Evolutionary conservation across 2,113 vertebrate genomes (phyloP).

Genomic region (Microcebus murinus): DNA sequence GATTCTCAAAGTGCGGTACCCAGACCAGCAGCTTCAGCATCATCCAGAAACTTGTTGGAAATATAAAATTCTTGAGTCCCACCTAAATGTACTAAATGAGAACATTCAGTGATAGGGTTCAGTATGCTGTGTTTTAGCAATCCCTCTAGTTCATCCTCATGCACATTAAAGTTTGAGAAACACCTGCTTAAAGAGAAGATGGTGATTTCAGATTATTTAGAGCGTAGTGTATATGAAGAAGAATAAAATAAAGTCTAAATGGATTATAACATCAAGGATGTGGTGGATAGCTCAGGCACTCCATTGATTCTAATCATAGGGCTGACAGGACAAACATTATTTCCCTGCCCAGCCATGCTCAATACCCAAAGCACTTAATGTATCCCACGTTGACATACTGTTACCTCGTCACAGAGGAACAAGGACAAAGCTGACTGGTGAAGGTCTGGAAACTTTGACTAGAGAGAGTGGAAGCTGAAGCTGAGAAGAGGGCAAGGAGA

Average conservation of each 20-base stretch:
- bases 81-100: neutral
- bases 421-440: neutral
- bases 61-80: neutral
- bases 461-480: neutral
- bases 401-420: neutral
- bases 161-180: neutral
- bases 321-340: neutral
- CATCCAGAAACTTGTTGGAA: neutral
- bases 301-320: neutral
- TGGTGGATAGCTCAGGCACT: neutral
- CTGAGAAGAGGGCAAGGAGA: neutral
- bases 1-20: neutral
- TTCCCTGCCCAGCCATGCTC: neutral
- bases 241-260: neutral
- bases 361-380: neutral
- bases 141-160: neutral
- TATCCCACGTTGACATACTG: neutral
- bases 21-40: fast-evolving
- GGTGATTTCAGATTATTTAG: neutral
- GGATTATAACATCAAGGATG: neutral
- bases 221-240: neutral
- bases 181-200: neutral
- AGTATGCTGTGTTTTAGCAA: neutral
- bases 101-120: neutral
- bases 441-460: neutral